These are phyloP conservation scores for Baryphthengus martii DNA, from an alignment of 2,113 vertebrate genomes.

Conservation along the genomic window DNA sequence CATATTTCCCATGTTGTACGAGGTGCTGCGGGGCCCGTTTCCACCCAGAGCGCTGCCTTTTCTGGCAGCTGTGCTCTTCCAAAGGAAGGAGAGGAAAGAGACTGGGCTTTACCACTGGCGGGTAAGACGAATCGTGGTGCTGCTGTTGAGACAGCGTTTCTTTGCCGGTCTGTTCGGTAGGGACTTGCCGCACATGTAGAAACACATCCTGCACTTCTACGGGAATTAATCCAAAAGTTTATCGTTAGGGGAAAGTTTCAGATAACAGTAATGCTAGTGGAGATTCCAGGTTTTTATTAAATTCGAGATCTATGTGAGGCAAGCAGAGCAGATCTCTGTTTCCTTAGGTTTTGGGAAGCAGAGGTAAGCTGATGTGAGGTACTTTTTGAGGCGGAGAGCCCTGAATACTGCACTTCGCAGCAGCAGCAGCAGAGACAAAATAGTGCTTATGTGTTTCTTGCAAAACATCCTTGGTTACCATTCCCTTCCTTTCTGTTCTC, in stretches of 20 bases:
- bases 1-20: constrained; percentile 41
- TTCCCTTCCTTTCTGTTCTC: background rate
- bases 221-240: background rate
- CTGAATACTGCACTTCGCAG: background rate
- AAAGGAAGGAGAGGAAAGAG: constrained; percentile 59
- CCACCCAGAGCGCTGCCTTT: constrained; percentile 59
- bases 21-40: constrained; percentile 22
- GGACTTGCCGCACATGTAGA: accelerated
- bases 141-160: background rate
- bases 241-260: no score
- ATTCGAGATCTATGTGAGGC: background rate
- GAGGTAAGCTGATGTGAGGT: background rate
- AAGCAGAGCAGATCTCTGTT: background rate
- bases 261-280: background rate
- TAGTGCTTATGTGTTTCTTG: background rate
- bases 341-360: background rate
- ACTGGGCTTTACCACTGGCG: background rate
- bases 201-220: background rate
- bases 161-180: accelerated
- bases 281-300: background rate
- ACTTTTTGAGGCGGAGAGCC: background rate
- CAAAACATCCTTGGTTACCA: background rate
- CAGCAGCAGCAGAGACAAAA: background rate
- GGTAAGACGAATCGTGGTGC: constrained; percentile 26
- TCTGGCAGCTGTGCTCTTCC: constrained; percentile 56